Evolutionary conservation across 2,888 invertebrate species (phyloP).

Genomic region (Tridacna gigas): DNA sequence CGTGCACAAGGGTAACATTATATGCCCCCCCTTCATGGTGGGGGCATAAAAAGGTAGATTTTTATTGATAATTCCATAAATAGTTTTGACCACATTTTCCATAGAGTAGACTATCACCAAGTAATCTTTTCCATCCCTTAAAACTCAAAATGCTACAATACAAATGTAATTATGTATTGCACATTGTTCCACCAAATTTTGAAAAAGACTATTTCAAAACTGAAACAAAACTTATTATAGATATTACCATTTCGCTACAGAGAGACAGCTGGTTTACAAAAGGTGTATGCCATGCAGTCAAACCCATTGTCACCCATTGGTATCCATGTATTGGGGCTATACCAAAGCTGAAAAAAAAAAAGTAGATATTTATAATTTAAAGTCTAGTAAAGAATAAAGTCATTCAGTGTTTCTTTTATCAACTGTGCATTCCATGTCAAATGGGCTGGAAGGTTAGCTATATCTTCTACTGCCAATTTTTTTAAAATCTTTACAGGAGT

Average conservation of each 20-base stretch:
- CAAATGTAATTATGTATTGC: background rate
- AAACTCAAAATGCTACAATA: background rate
- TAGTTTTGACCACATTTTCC: too few relatives aligned
- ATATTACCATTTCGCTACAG: constrained; percentile 4
- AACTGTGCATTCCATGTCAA: too few relatives aligned
- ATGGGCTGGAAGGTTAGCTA: too few relatives aligned
- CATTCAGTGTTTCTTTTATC: too few relatives aligned
- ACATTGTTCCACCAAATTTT: background rate
- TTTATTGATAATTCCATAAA: too few relatives aligned
- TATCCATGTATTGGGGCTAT: constrained; percentile 64
- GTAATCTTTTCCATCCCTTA: background rate
- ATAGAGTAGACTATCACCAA: too few relatives aligned
- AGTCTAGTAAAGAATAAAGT: too few relatives aligned
- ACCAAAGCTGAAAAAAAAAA: constrained; percentile 40
- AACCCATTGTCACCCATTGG: constrained; percentile 64
- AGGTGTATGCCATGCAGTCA: constrained; percentile 43
- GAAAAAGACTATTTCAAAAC: background rate
- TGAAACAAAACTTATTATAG: background rate
- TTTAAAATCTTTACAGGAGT: too few relatives aligned
- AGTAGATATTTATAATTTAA: background rate
- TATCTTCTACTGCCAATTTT: too few relatives aligned
- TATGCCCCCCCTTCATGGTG: too few relatives aligned
- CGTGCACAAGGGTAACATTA: too few relatives aligned
- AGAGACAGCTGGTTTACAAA: constrained; percentile 45
- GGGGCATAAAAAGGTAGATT: too few relatives aligned